Evolutionary conservation across 1,140 invertebrate species (phyloP).

Genomic region (Dendroctonus valens): DNA sequence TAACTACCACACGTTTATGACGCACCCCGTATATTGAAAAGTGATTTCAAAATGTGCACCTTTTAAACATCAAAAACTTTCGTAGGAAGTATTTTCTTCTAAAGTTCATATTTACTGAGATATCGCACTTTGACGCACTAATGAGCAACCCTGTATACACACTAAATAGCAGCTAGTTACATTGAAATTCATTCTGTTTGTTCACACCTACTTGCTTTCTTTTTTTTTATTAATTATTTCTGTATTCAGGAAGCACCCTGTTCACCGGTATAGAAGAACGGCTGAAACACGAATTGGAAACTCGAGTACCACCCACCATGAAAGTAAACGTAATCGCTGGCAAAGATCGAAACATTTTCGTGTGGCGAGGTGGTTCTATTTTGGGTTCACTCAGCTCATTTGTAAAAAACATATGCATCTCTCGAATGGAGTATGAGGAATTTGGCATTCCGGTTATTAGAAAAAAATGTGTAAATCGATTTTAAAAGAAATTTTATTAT

Average conservation of each 20-base stretch:
- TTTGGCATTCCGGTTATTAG: slow-evolving; percentile 10
- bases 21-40: too few relatives aligned
- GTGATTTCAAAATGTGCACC: too few relatives aligned
- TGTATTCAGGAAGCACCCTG: slow-evolving; percentile 19
- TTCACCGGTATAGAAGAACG: slow-evolving; percentile 18
- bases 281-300: slow-evolving; percentile 20
- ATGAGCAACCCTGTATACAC: too few relatives aligned
- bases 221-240: not conserved
- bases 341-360: slow-evolving; percentile 21
- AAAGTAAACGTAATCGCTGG: slow-evolving; percentile 21
- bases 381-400: slow-evolving; percentile 27
- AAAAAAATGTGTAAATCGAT: slow-evolving; percentile 21
- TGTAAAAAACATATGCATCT: slow-evolving; percentile 26
- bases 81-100: too few relatives aligned
- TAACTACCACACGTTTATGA: too few relatives aligned
- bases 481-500: not conserved
- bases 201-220: not conserved
- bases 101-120: too few relatives aligned
- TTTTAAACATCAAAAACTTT: too few relatives aligned
- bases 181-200: not conserved
- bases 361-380: slow-evolving; percentile 29
- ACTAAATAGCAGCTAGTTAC: not conserved
- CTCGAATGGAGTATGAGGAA: slow-evolving; percentile 23
- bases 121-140: too few relatives aligned
- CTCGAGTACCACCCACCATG: slow-evolving; percentile 22